Evolutionary conservation across 2,888 invertebrate genomes (phyloP).

Genomic region (Nephrotoma appendiculata): DNA sequence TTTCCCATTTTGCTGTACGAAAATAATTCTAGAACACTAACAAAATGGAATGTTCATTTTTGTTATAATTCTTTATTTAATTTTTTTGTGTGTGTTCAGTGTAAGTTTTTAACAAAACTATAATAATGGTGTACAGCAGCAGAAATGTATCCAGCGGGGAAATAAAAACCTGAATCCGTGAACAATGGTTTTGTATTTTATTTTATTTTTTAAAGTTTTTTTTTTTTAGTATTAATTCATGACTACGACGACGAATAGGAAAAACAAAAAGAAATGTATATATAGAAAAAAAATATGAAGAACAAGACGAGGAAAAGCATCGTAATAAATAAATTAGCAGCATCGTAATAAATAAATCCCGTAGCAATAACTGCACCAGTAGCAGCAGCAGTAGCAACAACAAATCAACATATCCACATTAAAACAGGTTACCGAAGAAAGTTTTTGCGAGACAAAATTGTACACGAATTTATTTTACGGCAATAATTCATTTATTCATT

Average conservation of each 20-base stretch:
- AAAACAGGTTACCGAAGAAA: not conserved
- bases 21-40: not conserved
- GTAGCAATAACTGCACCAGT: not conserved
- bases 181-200: not conserved
- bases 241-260: not conserved
- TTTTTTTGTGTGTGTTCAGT: not conserved
- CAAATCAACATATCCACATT: not conserved
- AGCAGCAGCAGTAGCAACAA: not conserved
- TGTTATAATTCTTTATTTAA: not conserved
- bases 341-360: not conserved
- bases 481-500: not conserved
- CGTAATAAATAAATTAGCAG: not conserved
- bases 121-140: not conserved
- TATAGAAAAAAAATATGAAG: not conserved
- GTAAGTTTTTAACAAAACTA: not conserved
- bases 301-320: not conserved
- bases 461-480: not conserved
- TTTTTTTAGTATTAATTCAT: not conserved
- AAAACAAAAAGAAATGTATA: not conserved
- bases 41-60: not conserved
- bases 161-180: not conserved
- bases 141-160: not conserved
- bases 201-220: not conserved
- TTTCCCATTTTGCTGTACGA: not conserved
- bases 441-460: not conserved